A percentile compares a stretch with the other conserved stretches of the same genome.
phyloP scores from a whole-genome alignment of 2,888 invertebrate genomes.

The Drosophila fulvimacula region DNA sequence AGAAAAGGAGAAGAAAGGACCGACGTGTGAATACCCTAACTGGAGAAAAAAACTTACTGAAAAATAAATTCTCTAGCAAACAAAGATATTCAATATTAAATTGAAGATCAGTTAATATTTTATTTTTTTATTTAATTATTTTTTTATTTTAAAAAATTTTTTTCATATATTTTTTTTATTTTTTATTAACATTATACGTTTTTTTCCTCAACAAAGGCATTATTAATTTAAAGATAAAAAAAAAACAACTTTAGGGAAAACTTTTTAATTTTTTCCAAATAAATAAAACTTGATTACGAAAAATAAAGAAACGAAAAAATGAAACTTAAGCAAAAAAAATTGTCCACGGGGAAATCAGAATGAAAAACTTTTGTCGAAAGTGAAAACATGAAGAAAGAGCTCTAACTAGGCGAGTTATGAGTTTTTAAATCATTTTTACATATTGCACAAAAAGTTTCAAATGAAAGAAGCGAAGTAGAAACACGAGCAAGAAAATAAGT shows the following conservation, averaged over 20 bases:
- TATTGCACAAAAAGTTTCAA: conserved; percentile 5
- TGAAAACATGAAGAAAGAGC: conserved; percentile 5
- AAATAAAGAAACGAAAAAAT: neutral
- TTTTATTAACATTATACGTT: too few relatives aligned
- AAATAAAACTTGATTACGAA: conserved; percentile 5
- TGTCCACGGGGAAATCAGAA: conserved; percentile 17
- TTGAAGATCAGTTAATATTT: neutral
- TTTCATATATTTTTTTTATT: neutral
- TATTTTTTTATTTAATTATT: neutral
- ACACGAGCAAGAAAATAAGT: neutral
- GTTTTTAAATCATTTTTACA: conserved; percentile 7
- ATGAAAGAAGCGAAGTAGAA: neutral
- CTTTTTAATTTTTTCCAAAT: neutral
- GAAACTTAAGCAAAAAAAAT: neutral
- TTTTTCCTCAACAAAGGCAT: neutral
- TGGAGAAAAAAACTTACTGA: neutral
- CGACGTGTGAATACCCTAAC: neutral
- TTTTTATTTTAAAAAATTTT: neutral
- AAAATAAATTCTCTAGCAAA: neutral
- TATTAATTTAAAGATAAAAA: neutral
- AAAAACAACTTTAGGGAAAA: neutral
- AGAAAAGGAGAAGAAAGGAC: too few relatives aligned
- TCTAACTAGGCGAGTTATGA: conserved; percentile 11
- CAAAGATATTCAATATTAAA: too few relatives aligned
- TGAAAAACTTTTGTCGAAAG: conserved; percentile 3